Evolutionary conservation across 2,888 invertebrate species (phyloP).

Genomic region (Drosophila macrospina): DNA sequence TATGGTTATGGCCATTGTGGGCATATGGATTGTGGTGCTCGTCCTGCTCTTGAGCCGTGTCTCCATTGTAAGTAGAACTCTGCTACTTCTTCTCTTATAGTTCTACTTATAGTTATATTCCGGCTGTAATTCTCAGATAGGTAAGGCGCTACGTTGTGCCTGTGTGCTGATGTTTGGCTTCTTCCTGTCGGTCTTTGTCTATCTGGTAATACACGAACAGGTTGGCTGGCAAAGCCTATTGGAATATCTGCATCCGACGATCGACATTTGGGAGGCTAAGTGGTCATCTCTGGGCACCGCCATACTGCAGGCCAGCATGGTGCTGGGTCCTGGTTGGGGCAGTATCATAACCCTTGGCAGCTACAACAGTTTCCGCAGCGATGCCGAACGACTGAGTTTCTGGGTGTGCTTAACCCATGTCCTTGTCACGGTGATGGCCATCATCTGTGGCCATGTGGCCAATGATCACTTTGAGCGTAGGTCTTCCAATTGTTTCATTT

Average conservation of each 20-base stretch:
- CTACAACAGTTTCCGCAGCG: conserved; percentile 91
- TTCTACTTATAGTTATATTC: too few species aligned
- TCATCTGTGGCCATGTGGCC: conserved; percentile 78
- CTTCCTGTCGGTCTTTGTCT: conserved; percentile 76
- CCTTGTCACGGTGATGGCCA: conserved; percentile 73
- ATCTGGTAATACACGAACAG: conserved; percentile 68
- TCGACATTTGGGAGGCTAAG: conserved; percentile 53
- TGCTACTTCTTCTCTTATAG: too few species aligned
- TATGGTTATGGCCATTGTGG: conserved; percentile 67
- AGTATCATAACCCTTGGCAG: conserved; percentile 93
- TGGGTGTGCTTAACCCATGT: conserved; percentile 82
- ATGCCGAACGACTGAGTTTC: conserved; percentile 86
- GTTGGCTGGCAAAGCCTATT: conserved; percentile 57
- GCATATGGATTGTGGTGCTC: conserved; percentile 77
- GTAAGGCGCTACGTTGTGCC: conserved; percentile 79
- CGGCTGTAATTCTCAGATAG: conserved; percentile 73
- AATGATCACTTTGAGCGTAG: conserved; percentile 83
- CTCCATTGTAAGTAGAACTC: conserved; percentile 71
- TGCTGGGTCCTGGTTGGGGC: conserved; percentile 94
- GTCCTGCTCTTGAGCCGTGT: conserved; percentile 72
- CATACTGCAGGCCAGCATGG: conserved; percentile 86
- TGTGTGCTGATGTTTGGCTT: conserved; percentile 76
- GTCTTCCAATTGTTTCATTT: conserved; percentile 1
- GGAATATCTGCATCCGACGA: conserved; percentile 61
- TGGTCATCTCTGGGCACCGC: conserved; percentile 54